These are phyloP conservation scores for Papilio machaon DNA, from an alignment of 1,140 invertebrate species.

Conservation along the genomic window DNA sequence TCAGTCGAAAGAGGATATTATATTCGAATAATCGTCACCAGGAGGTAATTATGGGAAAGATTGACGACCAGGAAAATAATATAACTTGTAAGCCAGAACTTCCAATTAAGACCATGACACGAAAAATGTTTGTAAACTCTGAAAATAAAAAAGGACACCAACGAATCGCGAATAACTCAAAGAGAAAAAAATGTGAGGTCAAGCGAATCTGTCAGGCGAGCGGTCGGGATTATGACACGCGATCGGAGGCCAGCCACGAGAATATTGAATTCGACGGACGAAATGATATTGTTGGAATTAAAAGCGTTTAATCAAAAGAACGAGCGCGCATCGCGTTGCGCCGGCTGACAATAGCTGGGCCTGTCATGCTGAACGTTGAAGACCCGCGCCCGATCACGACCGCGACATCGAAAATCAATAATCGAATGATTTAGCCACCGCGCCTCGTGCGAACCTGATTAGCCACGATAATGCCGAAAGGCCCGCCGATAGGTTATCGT, in stretches of 20 bases:
- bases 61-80: constrained; percentile 20
- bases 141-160: constrained; percentile 15
- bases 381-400: constrained; percentile 75
- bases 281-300: constrained; percentile 79
- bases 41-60: not conserved
- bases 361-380: constrained; percentile 75
- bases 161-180: constrained; percentile 30
- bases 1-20: not conserved
- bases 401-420: constrained; percentile 81
- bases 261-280: constrained; percentile 74
- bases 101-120: constrained; percentile 20
- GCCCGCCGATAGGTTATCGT: constrained; percentile 70
- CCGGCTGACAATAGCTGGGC: constrained; percentile 72
- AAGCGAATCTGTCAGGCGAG: constrained; percentile 46
- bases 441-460: constrained; percentile 80
- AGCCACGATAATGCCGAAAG: constrained; percentile 74
- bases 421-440: constrained; percentile 81
- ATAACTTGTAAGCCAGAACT: not conserved
- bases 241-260: constrained; percentile 55
- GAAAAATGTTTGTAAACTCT: constrained; percentile 9
- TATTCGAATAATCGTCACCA: not conserved
- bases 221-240: constrained; percentile 54
- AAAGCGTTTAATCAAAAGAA: constrained; percentile 79
- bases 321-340: constrained; percentile 61
- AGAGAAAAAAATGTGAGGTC: constrained; percentile 51